A percentile compares a stretch with the other conserved stretches of the same genome.
Evolutionary conservation across 2,797 vertebrate genomes (phyloP).

Genomic region (Lycodopsis pacificus): DNA sequence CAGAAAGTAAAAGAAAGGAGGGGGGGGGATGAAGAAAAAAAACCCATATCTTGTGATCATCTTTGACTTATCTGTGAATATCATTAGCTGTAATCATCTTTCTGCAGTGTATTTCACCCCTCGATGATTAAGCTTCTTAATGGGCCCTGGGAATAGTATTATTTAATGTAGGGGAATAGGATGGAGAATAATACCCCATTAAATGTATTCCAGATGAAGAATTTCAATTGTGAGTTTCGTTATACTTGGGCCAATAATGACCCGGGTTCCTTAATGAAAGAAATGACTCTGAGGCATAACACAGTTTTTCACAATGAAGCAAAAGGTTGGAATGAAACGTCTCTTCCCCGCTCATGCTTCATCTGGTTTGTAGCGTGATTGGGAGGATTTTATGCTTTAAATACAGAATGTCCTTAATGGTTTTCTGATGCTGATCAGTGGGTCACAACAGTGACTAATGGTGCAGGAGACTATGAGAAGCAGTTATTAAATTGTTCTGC

Average conservation of each 20-base stretch:
- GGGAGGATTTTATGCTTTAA: slow-evolving; percentile 24
- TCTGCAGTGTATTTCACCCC: slow-evolving; percentile 60
- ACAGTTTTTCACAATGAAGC: slow-evolving; percentile 57
- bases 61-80: slow-evolving; percentile 73
- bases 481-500: not conserved
- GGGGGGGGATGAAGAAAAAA: not conserved
- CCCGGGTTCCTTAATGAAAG: slow-evolving; percentile 68
- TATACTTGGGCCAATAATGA: slow-evolving; percentile 70
- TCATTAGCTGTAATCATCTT: slow-evolving; percentile 76
- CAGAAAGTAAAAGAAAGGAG: slow-evolving; percentile 28
- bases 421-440: slow-evolving; percentile 42
- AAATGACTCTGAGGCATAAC: slow-evolving; percentile 66
- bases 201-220: slow-evolving; percentile 68
- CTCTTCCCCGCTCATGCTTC: slow-evolving; percentile 17
- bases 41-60: slow-evolving; percentile 36
- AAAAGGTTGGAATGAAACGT: slow-evolving; percentile 43
- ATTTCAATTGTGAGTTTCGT: slow-evolving; percentile 68
- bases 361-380: slow-evolving; percentile 22
- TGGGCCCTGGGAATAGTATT: slow-evolving; percentile 73
- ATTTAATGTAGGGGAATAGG: slow-evolving; percentile 75
- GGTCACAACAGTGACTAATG: not conserved
- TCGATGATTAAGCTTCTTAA: slow-evolving; percentile 73
- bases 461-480: slow-evolving; percentile 4
- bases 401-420: slow-evolving; percentile 10
- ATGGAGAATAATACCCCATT: slow-evolving; percentile 72